Evolutionary conservation across 2,113 vertebrate genomes (phyloP), one percentile per base, ranked within the genome.

Genomic region (Ciconia boyciana): DNA sequence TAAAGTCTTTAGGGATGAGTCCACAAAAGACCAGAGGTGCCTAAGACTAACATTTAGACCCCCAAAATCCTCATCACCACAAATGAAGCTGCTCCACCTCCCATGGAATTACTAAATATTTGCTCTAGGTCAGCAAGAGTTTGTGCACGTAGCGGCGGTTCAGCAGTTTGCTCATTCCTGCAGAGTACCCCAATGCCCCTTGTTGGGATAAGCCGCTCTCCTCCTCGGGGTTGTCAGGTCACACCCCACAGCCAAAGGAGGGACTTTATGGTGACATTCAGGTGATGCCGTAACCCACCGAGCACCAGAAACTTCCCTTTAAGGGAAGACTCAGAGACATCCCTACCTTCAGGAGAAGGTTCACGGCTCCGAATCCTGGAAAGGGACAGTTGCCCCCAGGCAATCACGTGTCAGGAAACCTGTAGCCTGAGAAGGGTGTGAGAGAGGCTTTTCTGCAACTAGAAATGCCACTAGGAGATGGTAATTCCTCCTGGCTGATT

Each of bases 111-210:
- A 46, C 51, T 41, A 34, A 58, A 8, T 34, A 43, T 52, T 68
- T 75, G 2, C 51, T 75, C 6, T 41, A 12, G 12, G 12, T 49
- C 32, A 18, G 48, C 78, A 83, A 20, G 18, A 1, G 5, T n/a
- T 82, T 44, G 16, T n/a, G 21, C 21, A 46, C 1, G 0, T 36
- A 49, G 65, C 1, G 2, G 36, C 1, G 0, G 25, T 10, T 72
- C 46, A 69, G 16, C 28, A 51, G 22, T 15, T 48, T 48, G 29
- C 29, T 60, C 7, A 2, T 31, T 87, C 52, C 61, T 55, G 32
- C 36, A 32, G 31, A 13, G 21, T 24, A 12, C 4, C 17, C 36
- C 55, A 44, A 24, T 2, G 5, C 0, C 6, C 19, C 25, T 36
- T 44, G 15, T 13, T 51, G n/a, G 52, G 29, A 71, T 12, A 62